phyloP scores from a whole-genome alignment of 1,140 invertebrate species.

The fruit fly (Drosophila melanogaster) region Release_6_plus_ISO1_MT NC_004354.4:12471001-12471500 shows the following conservation, averaged over 20 bases:
- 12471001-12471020: slow-evolving; percentile 27
- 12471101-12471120: slow-evolving; percentile 43
- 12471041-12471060: slow-evolving; percentile 44
- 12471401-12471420: too few species aligned
- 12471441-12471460: background rate
- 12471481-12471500: slow-evolving; percentile 15
- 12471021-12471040: slow-evolving; percentile 47
- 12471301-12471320: background rate
- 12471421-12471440: too few species aligned
- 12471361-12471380: too few species aligned
- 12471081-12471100: slow-evolving; percentile 36
- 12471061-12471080: slow-evolving; percentile 45
- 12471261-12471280: background rate
- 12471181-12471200: slow-evolving; percentile 4
- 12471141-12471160: slow-evolving; percentile 37
- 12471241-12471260: background rate
- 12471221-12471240: background rate
- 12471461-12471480: background rate
- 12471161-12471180: slow-evolving; percentile 19
- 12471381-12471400: too few species aligned
- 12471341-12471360: too few species aligned
- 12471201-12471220: background rate
- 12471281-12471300: background rate
- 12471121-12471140: slow-evolving; percentile 44
- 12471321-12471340: too few species aligned